Evolutionary conservation across 1,140 invertebrate genomes (phyloP).

Genomic region (Acromyrmex echinatior): DNA sequence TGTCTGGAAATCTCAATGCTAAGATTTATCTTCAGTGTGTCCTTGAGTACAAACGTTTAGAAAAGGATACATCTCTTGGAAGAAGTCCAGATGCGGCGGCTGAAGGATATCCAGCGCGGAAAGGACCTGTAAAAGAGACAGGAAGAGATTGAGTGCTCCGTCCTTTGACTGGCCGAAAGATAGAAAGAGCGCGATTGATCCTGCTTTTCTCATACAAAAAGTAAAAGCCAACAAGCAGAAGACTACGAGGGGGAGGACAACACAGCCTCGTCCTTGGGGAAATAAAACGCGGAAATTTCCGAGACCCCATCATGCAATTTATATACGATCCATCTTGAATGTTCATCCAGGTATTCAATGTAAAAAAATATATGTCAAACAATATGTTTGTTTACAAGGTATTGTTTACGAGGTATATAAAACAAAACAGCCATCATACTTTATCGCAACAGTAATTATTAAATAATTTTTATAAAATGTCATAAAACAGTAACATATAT

Average conservation of each 20-base stretch:
- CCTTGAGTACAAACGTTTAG: constrained; percentile 33
- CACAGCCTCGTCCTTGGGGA: constrained; percentile 22
- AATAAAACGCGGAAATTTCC: constrained; percentile 53
- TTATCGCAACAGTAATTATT: neutral
- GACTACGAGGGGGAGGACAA: neutral
- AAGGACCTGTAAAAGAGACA: constrained; percentile 91
- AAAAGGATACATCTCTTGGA: constrained; percentile 99
- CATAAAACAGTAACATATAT: neutral
- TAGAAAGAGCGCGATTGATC: constrained; percentile 16
- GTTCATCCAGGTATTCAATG: constrained; percentile 17
- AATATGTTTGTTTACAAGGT: neutral
- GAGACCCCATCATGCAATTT: constrained; percentile 10
- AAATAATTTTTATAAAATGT: neutral
- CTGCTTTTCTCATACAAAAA: neutral
- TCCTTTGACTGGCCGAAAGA: constrained; percentile 32
- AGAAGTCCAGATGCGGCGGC: constrained; percentile 98
- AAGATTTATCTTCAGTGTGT: constrained; percentile 34
- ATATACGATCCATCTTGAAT: constrained; percentile 7
- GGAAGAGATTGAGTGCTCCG: constrained; percentile 30
- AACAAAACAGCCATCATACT: neutral
- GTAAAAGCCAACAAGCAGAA: neutral
- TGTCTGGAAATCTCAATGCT: constrained; percentile 5
- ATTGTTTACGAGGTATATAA: neutral
- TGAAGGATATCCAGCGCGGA: constrained; percentile 98
- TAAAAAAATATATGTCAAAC: neutral